A percentile compares a stretch with the other conserved stretches of the same genome.
Evolutionary conservation across 37 sponge, comb jelly and placozoan genomes (phyloP).

Genomic region (Beroe ovata): DNA sequence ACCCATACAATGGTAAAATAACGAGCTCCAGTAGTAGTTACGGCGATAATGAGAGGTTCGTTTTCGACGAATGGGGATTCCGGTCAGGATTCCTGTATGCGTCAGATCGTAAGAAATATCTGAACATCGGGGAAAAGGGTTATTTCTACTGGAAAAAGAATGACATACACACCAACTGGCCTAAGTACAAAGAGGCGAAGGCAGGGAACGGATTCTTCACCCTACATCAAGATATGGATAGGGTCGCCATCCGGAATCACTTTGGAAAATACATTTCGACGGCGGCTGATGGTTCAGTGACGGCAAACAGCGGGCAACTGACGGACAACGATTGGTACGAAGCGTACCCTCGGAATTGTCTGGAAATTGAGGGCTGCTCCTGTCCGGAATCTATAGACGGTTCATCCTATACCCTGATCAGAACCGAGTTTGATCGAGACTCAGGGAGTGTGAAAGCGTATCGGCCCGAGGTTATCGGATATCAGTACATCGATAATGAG

Average conservation of each 20-base stretch:
- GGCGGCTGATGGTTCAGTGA: neutral
- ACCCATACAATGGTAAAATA: neutral
- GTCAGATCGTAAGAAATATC: neutral
- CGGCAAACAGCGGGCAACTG: neutral
- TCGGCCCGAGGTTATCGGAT: neutral
- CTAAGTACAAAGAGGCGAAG: neutral
- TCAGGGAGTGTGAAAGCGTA: neutral
- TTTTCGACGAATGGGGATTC: neutral
- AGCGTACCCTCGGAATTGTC: neutral
- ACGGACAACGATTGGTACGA: neutral
- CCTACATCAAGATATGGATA: neutral
- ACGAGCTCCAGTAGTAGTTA: neutral
- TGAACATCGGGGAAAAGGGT: neutral
- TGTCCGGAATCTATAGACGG: neutral
- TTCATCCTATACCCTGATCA: neutral
- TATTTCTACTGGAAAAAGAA: neutral
- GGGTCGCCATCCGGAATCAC: neutral
- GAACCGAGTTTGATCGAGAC: neutral
- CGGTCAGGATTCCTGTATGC: neutral
- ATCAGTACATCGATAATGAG: constrained; percentile 16
- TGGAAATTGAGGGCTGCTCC: neutral
- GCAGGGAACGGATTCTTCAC: neutral
- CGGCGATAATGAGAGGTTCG: neutral
- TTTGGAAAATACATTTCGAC: constrained; percentile 3
- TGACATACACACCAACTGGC: neutral